phyloP scores from a whole-genome alignment of 2,113 vertebrate genomes.

The Pteruthius melanotis region DNA sequence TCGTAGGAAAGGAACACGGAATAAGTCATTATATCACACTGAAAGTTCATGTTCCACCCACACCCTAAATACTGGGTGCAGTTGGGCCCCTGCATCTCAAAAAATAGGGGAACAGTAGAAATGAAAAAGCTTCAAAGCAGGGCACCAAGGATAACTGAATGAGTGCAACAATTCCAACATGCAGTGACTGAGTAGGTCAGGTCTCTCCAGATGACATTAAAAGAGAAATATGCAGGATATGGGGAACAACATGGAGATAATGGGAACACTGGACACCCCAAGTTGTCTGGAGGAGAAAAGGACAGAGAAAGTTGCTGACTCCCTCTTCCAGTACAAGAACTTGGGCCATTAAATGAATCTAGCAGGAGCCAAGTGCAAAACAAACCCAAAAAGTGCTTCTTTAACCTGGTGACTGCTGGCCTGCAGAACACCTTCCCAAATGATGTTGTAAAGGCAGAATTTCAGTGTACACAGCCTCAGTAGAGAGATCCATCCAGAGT shows the following conservation, averaged over 20 bases:
- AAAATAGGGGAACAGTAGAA: background rate
- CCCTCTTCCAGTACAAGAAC: background rate
- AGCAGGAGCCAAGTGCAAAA: background rate
- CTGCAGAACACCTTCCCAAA: background rate
- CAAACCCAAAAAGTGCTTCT: background rate
- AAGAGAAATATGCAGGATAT: background rate
- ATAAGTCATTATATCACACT: background rate
- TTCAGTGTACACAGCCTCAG: background rate
- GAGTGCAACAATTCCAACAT: background rate
- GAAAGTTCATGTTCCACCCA: background rate
- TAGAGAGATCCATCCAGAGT: background rate
- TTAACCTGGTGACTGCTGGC: background rate
- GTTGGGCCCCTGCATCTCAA: background rate
- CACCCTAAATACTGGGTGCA: background rate
- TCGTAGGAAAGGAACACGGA: background rate
- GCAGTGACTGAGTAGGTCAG: background rate
- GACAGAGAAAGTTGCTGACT: background rate
- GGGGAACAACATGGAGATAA: background rate
- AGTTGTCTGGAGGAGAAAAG: background rate
- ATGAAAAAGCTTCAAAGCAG: background rate
- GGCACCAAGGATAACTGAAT: background rate
- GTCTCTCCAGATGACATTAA: background rate
- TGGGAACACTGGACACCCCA: accelerated
- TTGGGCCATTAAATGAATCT: background rate
- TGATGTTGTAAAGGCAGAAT: background rate